Conservation (phyloP, 2,797 vertebrate species). For the Tapirus indicus region DNA sequence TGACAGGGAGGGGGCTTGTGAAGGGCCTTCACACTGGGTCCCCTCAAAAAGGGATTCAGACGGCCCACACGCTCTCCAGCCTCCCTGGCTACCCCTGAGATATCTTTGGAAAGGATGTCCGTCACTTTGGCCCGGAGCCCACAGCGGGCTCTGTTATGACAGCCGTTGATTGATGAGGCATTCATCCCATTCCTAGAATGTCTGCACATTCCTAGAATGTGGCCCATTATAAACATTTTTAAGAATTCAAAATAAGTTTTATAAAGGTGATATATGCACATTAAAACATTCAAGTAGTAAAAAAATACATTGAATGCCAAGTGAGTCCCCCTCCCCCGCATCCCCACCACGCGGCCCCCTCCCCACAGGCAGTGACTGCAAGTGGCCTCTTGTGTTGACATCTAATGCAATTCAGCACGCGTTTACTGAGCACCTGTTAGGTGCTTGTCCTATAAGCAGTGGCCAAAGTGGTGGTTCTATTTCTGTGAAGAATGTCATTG, state of each 20-base stretch:
- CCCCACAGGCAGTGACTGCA: not conserved
- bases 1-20: too few species aligned
- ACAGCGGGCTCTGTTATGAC: not conserved
- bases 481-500: too few species aligned
- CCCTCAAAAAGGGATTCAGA: not conserved
- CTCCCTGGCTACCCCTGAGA: not conserved
- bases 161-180: not conserved
- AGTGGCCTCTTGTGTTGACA: too few species aligned
- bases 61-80: not conserved
- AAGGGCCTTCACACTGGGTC: not conserved
- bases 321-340: fast-evolving
- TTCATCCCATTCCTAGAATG: not conserved
- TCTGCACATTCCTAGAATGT: not conserved
- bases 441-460: too few species aligned
- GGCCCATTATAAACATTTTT: not conserved
- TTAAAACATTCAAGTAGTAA: not conserved
- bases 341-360: too few species aligned
- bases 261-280: not conserved
- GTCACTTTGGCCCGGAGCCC: not conserved
- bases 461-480: too few species aligned
- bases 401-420: too few species aligned
- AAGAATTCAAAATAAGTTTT: slow-evolving; percentile 37
- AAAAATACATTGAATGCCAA: not conserved
- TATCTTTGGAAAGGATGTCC: not conserved
- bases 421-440: too few species aligned